A percentile compares a stretch with the other conserved stretches of the same genome.
phyloP scores from a whole-genome alignment of 2,888 invertebrate species.

The Gasteruption jaculator region DNA sequence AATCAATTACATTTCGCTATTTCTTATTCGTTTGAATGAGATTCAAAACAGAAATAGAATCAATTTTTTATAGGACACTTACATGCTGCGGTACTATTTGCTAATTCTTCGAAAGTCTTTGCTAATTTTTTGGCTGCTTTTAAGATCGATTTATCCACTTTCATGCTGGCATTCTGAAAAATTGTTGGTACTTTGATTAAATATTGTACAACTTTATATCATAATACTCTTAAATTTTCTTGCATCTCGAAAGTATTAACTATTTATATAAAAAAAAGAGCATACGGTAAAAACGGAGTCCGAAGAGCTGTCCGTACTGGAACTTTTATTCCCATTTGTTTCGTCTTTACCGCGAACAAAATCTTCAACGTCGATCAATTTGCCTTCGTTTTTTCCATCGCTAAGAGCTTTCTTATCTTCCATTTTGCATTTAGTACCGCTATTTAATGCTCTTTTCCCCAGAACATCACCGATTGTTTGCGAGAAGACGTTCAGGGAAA shows the following conservation, averaged over 20 bases:
- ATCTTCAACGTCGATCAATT: slow-evolving; percentile 34
- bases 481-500: too few species aligned
- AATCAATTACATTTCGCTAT: too few species aligned
- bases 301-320: slow-evolving; percentile 25
- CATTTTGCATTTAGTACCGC: too few species aligned
- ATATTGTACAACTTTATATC: slow-evolving; percentile 10
- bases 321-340: slow-evolving; percentile 15
- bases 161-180: slow-evolving; percentile 23
- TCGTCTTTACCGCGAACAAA: slow-evolving; percentile 21
- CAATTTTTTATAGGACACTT: slow-evolving; percentile 22
- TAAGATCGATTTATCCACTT: slow-evolving; percentile 28
- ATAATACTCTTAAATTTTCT: too few species aligned
- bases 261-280: slow-evolving; percentile 8
- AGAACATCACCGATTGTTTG: too few species aligned
- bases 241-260: too few species aligned
- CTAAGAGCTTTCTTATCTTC: too few species aligned
- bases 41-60: neutral
- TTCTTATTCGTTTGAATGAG: too few species aligned
- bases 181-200: neutral
- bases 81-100: slow-evolving; percentile 32
- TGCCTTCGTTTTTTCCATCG: slow-evolving; percentile 24
- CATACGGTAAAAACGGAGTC: slow-evolving; percentile 41
- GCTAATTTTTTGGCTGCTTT: slow-evolving; percentile 38
- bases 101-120: slow-evolving; percentile 37
- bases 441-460: too few species aligned